Base-by-base conservation (phyloP, 1,140 invertebrate genomes). In the Gerris buenoi region DNA sequence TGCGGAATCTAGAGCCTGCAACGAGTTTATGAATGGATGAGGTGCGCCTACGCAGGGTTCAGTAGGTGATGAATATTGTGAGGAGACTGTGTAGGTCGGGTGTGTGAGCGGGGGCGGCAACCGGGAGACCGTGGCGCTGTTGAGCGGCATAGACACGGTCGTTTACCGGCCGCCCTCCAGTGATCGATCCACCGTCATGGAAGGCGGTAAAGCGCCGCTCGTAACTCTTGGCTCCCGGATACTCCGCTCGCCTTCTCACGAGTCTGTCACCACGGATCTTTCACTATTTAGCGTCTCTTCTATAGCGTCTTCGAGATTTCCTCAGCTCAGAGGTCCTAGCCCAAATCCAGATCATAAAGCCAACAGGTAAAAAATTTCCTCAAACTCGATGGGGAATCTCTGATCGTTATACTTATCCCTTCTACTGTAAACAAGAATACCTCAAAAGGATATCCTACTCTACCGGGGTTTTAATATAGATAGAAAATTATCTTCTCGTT, bases 211-310 rank as follows among this genome's bases (percentile, higher is more conserved):
- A 68, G 81, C 81, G 15, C 79, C 80, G 2, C 77, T 78, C 1
- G 70, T 82, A 46, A 78, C 79, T 63, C 79, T 82, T 0, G 77
- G 79, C 1, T 79, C 81, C 72, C 78, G 85, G n/a, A 87, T 90
- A 77, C 79, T 89, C 23, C 81, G 88, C 25, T 90, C 88, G 3
- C 88, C 89, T 1, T 89, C 87, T 33, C 88, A 88, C 75, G 89
- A 91, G 76, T 88, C 86, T 22, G 87, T 91, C 69, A 89, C 88
- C 3, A 91, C 88, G 1, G 89, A 91, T 74, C 76, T 91, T 28
- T 90, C 88, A 0, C 77, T 90, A 64, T 88, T 90, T 75, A 89
- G 88, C 58, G 84, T 91, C 3, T 89, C 87, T 0, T 89, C 88
- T 2, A 81, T 84, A 1, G 61, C 69, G 1, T 84, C 86, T 0